Evolutionary conservation across 2,888 invertebrate genomes (phyloP).

Genomic region (Heteromurus nitidus): DNA sequence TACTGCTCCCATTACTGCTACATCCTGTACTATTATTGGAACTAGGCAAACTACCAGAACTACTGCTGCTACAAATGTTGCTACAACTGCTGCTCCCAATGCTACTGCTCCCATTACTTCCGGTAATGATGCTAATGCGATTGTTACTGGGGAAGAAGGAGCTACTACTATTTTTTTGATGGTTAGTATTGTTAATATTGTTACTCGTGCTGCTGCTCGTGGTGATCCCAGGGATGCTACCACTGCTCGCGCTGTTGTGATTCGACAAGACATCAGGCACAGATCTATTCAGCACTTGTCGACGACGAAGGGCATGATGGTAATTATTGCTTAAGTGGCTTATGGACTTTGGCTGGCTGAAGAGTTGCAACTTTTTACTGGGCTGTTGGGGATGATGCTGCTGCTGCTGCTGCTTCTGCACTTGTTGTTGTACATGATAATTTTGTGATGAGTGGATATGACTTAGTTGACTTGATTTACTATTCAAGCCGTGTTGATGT

Average conservation of each 20-base stretch:
- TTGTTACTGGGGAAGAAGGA: slow-evolving; percentile 32
- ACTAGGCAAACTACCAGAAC: slow-evolving; percentile 36
- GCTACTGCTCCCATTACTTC: slow-evolving; percentile 42
- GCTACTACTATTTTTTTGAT: slow-evolving; percentile 36
- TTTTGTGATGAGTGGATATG: slow-evolving; percentile 50
- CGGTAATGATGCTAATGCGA: slow-evolving; percentile 44
- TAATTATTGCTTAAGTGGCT: slow-evolving; percentile 54
- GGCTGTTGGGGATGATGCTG: slow-evolving; percentile 2
- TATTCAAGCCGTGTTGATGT: slow-evolving; percentile 36
- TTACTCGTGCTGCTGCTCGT: slow-evolving; percentile 51
- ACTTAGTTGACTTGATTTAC: slow-evolving; percentile 47
- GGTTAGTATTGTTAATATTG: slow-evolving; percentile 45
- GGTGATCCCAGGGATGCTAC: slow-evolving; percentile 46
- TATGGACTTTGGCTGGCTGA: slow-evolving; percentile 54
- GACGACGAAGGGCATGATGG: slow-evolving; percentile 45
- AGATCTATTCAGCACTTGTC: slow-evolving; percentile 57
- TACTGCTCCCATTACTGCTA: slow-evolving; percentile 23
- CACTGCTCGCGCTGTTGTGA: slow-evolving; percentile 45
- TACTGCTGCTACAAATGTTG: slow-evolving; percentile 35
- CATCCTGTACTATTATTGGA: slow-evolving; percentile 36
- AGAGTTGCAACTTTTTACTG: slow-evolving; percentile 54
- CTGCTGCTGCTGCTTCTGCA: not conserved
- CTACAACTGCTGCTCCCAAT: slow-evolving; percentile 47
- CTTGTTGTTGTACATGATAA: slow-evolving; percentile 33
- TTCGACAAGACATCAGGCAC: slow-evolving; percentile 66